Evolutionary conservation across 2,888 invertebrate species (phyloP).

Genomic region (Drosophila macrospina): DNA sequence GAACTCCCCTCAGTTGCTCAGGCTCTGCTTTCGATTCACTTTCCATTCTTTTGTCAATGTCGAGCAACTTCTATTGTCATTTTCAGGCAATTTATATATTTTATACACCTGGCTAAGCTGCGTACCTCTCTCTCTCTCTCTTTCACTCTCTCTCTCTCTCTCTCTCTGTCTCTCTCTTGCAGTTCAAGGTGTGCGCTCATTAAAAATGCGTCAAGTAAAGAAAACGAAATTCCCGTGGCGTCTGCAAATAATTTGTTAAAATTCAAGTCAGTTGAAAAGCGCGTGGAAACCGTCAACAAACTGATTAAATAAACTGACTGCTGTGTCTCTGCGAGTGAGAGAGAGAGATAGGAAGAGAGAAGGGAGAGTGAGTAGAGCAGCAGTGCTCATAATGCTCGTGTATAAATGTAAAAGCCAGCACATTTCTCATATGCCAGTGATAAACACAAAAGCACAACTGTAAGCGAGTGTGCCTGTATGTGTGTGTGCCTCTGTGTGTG

Average conservation of each 20-base stretch:
- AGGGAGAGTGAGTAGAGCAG: not conserved
- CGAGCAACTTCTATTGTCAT: slow-evolving; percentile 55
- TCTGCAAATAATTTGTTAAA: slow-evolving; percentile 72
- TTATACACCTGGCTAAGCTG: slow-evolving; percentile 74
- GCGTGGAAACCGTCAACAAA: slow-evolving; percentile 44
- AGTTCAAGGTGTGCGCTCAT: slow-evolving; percentile 69
- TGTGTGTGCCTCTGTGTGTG: slow-evolving; percentile 1
- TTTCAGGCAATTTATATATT: slow-evolving; percentile 73
- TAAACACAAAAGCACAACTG: slow-evolving; percentile 37
- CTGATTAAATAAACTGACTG: slow-evolving; percentile 49
- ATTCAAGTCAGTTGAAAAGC: slow-evolving; percentile 52
- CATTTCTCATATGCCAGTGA: slow-evolving; percentile 66
- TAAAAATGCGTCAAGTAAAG: slow-evolving; percentile 62
- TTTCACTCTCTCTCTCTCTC: not conserved
- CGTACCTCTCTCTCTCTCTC: not conserved
- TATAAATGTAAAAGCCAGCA: slow-evolving; percentile 59
- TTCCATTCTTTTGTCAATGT: slow-evolving; percentile 56
- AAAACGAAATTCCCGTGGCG: slow-evolving; percentile 48
- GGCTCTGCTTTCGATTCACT: too few species aligned
- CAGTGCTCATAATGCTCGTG: not conserved
- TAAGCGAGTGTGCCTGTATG: not conserved
- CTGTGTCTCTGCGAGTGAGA: not conserved
- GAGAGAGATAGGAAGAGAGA: not conserved
- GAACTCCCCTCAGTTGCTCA: too few species aligned
- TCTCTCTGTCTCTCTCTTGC: slow-evolving; percentile 17